A percentile compares a stretch with the other conserved stretches of the same genome.
phyloP scores from a whole-genome alignment of 1,140 invertebrate genomes.

The Drosophila rhopaloa region DNA sequence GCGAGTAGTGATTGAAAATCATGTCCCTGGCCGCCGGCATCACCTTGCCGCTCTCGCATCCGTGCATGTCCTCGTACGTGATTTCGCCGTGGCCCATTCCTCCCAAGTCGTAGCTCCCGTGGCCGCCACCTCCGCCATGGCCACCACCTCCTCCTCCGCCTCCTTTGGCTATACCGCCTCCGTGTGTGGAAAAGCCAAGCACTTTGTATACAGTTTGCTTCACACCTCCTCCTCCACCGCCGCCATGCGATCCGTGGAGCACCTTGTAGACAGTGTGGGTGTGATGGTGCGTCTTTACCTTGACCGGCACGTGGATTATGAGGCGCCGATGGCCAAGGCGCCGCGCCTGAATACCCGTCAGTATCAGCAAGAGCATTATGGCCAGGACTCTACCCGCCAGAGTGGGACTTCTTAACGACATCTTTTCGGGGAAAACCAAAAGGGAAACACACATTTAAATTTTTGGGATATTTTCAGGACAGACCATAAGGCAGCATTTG shows the following conservation, averaged over 20 bases:
- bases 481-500: no score
- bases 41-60: slow-evolving; percentile 70
- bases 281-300: slow-evolving; percentile 79
- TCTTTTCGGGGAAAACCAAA: neutral
- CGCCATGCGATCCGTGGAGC: slow-evolving; percentile 46
- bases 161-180: slow-evolving; percentile 30
- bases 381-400: slow-evolving; percentile 34
- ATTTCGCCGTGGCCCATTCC: slow-evolving; percentile 66
- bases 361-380: slow-evolving; percentile 48
- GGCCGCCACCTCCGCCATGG: slow-evolving; percentile 18
- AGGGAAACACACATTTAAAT: neutral
- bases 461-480: no score
- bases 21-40: slow-evolving; percentile 67
- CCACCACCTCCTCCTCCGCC: slow-evolving; percentile 7
- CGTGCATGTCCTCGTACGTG: slow-evolving; percentile 75
- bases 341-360: slow-evolving; percentile 54
- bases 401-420: slow-evolving; percentile 10
- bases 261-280: slow-evolving; percentile 78
- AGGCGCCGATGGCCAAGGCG: slow-evolving; percentile 65
- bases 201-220: slow-evolving; percentile 77
- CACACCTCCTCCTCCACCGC: slow-evolving; percentile 48
- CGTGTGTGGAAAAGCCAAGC: slow-evolving; percentile 53
- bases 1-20: slow-evolving; percentile 79
- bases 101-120: slow-evolving; percentile 36
- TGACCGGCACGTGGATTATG: slow-evolving; percentile 78